phyloP scores from a whole-genome alignment of 2,797 vertebrate species.

The Chelidonichthys spinosus region DNA sequence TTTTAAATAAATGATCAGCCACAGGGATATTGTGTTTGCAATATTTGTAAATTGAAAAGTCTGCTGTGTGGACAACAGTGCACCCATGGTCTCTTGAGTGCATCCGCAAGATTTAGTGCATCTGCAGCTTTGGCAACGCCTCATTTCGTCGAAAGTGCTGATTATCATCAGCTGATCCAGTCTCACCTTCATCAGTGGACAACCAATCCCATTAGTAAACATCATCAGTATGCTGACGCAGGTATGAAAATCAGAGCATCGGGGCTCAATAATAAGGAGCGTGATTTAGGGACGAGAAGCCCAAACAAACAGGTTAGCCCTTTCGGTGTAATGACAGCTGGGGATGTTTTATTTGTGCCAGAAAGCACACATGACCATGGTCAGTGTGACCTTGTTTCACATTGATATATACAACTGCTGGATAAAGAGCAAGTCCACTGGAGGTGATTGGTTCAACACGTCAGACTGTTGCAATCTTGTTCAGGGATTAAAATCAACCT shows the following conservation, averaged over 20 bases:
- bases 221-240: constrained; percentile 49
- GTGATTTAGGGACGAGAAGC: constrained; percentile 25
- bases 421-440: constrained; percentile 26
- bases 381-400: constrained; percentile 47
- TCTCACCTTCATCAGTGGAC: constrained; percentile 44
- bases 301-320: constrained; percentile 38
- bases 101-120: constrained; percentile 44
- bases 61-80: constrained; percentile 33
- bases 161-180: constrained; percentile 70
- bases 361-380: constrained; percentile 41
- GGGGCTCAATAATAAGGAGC: constrained; percentile 24
- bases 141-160: constrained; percentile 38
- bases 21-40: constrained; percentile 57
- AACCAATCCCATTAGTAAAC: constrained; percentile 58
- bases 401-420: constrained; percentile 16
- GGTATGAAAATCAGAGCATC: constrained; percentile 36
- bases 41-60: constrained; percentile 52
- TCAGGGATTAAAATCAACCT: constrained; percentile 16
- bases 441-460: neutral
- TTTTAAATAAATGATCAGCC: constrained; percentile 81
- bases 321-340: constrained; percentile 36
- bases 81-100: constrained; percentile 43
- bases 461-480: neutral
- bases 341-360: constrained; percentile 40
- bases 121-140: constrained; percentile 38